phyloP scores from a whole-genome alignment of 1,140 invertebrate species.

The Ladona fulva region DNA sequence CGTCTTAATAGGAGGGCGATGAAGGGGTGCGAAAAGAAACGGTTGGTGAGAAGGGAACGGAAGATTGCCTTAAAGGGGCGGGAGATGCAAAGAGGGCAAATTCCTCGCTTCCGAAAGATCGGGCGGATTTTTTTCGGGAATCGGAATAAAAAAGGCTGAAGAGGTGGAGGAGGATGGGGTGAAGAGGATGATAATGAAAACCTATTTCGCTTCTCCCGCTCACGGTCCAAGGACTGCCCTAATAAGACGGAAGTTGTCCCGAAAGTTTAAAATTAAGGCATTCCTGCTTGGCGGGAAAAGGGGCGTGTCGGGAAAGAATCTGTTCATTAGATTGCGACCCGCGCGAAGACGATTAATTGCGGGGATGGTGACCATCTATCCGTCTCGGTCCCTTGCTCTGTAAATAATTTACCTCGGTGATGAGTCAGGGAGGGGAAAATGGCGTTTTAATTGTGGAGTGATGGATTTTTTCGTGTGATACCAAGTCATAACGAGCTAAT shows the following conservation, averaged over 20 bases:
- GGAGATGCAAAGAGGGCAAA: no score
- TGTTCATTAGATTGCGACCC: not conserved
- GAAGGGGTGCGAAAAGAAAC: no score
- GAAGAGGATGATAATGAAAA: not conserved
- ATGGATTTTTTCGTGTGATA: no score
- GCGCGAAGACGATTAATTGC: not conserved
- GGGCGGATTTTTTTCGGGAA: not conserved
- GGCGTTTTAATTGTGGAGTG: no score
- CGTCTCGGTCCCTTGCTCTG: no score
- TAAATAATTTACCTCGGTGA: not conserved
- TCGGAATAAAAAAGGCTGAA: not conserved
- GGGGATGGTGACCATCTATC: no score
- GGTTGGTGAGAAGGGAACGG: no score
- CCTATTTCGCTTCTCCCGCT: not conserved
- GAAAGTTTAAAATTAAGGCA: constrained; percentile 5
- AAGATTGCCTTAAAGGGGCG: no score
- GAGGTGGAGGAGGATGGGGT: not conserved
- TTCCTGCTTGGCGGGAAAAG: not conserved
- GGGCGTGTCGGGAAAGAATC: not conserved
- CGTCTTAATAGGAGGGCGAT: no score
- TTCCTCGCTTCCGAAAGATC: not conserved
- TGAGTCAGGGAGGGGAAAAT: not conserved
- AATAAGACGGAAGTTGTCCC: not conserved
- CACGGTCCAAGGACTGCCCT: not conserved
- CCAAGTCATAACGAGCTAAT: no score